These are phyloP conservation scores for Girardia tigrina DNA, from an alignment of 2,888 invertebrate species.

Conservation along the genomic window DNA sequence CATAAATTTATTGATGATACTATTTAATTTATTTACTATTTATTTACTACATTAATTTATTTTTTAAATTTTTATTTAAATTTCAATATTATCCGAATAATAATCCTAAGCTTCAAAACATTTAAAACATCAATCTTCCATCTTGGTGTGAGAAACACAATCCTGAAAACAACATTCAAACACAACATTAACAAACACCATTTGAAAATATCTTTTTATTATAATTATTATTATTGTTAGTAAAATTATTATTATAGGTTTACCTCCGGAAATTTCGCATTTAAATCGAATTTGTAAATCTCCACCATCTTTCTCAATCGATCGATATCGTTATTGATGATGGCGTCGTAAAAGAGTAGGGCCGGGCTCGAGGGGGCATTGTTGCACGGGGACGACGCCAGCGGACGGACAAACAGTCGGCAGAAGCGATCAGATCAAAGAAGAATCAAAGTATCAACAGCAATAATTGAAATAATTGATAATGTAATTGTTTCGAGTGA, in stretches of 20 bases:
- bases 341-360: slow-evolving; percentile 48
- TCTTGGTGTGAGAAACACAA: too few relatives aligned
- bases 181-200: too few relatives aligned
- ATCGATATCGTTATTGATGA: slow-evolving; percentile 48
- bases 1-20: too few relatives aligned
- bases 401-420: not conserved
- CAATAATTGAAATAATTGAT: not conserved
- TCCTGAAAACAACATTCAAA: too few relatives aligned
- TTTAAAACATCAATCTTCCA: too few relatives aligned
- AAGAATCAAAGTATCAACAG: not conserved
- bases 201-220: not conserved
- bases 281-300: slow-evolving; percentile 47
- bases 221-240: not conserved
- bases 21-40: too few relatives aligned
- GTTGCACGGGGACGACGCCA: slow-evolving; percentile 21
- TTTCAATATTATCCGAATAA: too few relatives aligned
- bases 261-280: slow-evolving; percentile 48
- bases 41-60: too few relatives aligned
- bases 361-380: slow-evolving; percentile 38
- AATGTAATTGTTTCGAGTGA: not conserved
- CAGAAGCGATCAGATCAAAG: too few relatives aligned
- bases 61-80: too few relatives aligned
- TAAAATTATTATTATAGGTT: slow-evolving; percentile 7
- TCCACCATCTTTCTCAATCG: slow-evolving; percentile 45
- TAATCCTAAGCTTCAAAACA: too few relatives aligned